Evolutionary conservation across 2,113 vertebrate species (phyloP), one percentile per base, ranked within the genome.

Genomic region (Chamaea fasciata): DNA sequence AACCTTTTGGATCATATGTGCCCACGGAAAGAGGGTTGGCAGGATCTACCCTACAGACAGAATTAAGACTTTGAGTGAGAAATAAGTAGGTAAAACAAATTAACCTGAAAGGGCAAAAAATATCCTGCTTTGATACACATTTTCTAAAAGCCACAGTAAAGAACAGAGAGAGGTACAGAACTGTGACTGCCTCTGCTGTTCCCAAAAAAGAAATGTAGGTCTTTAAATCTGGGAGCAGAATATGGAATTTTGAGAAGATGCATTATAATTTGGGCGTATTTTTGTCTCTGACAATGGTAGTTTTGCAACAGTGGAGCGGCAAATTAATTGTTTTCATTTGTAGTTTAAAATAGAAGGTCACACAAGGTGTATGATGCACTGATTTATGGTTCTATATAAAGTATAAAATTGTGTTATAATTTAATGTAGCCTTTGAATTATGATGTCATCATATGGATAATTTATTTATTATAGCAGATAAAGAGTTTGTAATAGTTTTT

Each of bases 281-380:
- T 96, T 89, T 94, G 70, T 70, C 91, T 88, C 53, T 37, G 31
- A 39, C 57, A 84, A 92, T 46, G 67, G 87, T 44, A 92, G 92
- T 83, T 97, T 94, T 89, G 92, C 81, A 94, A 95, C 92, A 94
- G 55, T 92, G 91, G 68, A 97, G 96, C 24, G 2, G 83, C 74
- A 97, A 96, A 96, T 96, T 91, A 84, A 89, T 83, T 97, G 75
- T 95, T 96, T 94, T 96, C 90, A 95, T 91, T 92, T 86, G 84
- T 93, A 92, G 91, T 90, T 94, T 85, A 83, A 95, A 94, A 95
- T 20, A 94, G 89, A 94, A 94, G 82, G 92, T 96, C 93, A 95
- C 86, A 96, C n/a, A 64, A 92, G 65, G 65, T 90, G 76, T 68
- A 79, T 23, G 13, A 87, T 87, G 77, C 53, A 53, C 41, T 91